phyloP scores from a whole-genome alignment of 64 coral and sea anemone genomes.

The Hydrozoanthus tunicans region DNA sequence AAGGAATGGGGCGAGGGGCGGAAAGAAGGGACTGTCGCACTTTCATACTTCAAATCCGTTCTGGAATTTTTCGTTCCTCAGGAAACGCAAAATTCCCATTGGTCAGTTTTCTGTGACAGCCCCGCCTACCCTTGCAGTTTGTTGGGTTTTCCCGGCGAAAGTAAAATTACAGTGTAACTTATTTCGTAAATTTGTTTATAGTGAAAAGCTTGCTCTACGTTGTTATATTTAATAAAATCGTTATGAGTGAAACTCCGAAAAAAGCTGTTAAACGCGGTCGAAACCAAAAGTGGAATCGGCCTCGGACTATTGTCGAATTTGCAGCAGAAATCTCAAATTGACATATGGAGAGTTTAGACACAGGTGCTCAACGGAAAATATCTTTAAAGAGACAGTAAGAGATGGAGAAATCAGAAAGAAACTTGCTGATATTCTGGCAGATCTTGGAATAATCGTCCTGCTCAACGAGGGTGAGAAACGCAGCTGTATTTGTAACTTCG shows the following conservation, averaged over 20 bases:
- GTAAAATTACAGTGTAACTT: neutral
- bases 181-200: neutral
- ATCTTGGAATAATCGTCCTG: constrained; percentile 1
- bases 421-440: constrained; percentile 12
- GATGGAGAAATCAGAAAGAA: constrained; percentile 14
- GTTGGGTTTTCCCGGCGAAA: neutral
- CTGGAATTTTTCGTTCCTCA: neutral
- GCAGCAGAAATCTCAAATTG: neutral
- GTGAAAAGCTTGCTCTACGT: no score
- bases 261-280: neutral
- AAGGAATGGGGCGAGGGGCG: no score
- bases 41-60: no score
- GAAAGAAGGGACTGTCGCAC: no score
- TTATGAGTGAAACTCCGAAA: constrained; percentile 17
- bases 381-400: constrained; percentile 10
- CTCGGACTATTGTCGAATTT: constrained; percentile 16
- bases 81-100: neutral
- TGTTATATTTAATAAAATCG: neutral
- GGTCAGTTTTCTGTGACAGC: neutral
- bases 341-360: neutral
- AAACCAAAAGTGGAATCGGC: neutral
- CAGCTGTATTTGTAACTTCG: constrained; percentile 27
- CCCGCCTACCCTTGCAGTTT: neutral
- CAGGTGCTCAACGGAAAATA: constrained; percentile 21
- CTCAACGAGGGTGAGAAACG: constrained; percentile 15